Evolutionary conservation across 2,797 vertebrate genomes (phyloP).

Genomic region (Coracias cyanogaster): DNA sequence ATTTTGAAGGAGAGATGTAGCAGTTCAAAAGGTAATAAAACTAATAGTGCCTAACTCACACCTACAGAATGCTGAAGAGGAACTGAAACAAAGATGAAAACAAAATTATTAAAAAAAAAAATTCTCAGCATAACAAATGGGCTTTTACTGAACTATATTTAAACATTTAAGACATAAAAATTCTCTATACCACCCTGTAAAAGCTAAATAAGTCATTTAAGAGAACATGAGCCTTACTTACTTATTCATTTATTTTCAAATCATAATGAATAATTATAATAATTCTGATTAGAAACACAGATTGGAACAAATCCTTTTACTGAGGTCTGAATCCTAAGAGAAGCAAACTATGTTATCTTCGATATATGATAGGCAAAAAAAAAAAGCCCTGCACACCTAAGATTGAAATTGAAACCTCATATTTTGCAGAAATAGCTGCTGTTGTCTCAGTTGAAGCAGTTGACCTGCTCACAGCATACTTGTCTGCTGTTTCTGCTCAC

Average conservation of each 20-base stretch:
- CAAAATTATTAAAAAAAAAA: neutral
- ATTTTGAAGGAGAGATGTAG: neutral
- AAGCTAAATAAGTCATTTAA: neutral
- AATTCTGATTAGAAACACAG: neutral
- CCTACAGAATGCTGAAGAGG: neutral
- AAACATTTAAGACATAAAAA: neutral
- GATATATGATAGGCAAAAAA: no score
- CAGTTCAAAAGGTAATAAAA: neutral
- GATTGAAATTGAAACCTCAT: neutral
- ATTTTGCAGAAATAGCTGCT: neutral
- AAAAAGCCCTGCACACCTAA: neutral
- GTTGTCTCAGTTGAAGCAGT: neutral
- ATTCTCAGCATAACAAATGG: neutral
- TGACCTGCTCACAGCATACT: neutral
- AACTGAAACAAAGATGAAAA: neutral
- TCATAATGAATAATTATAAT: neutral
- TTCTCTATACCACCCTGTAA: neutral
- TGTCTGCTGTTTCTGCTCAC: neutral
- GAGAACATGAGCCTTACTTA: neutral
- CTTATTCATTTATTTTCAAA: neutral
- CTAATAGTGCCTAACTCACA: neutral
- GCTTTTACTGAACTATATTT: neutral
- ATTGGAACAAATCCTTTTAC: neutral
- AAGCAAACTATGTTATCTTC: neutral
- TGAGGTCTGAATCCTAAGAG: neutral